Base-by-base conservation (phyloP, 2,888 invertebrate species). In the Athrips mouffetella region DNA sequence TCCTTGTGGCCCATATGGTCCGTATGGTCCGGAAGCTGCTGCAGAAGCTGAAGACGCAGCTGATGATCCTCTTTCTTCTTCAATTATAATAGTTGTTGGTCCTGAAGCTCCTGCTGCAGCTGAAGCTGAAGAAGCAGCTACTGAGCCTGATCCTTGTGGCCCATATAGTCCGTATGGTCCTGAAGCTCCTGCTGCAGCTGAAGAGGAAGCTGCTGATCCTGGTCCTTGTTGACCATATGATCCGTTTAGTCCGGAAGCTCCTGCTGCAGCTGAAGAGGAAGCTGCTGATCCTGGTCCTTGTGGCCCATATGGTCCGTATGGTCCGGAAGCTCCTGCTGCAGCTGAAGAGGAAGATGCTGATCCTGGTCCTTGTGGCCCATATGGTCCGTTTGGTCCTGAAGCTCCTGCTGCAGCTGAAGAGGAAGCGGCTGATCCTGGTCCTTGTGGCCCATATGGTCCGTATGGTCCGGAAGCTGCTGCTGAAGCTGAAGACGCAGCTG, bases 71-170 rank as follows among this genome's bases (percentile, higher is more conserved):
- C 11, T 8, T 30, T 11, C 30, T n/a, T 8, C 3, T 30, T 8
- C n/a, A n/a, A n/a, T n/a, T n/a, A n/a, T n/a, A n/a, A n/a, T 7
- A 7, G 15, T 20, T 18, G 37, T 7, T 37, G 37, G 15, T 37
- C 37, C 37, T 37, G 11, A 20, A 18, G 15, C 23, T 41, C 41
- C 41, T 15, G 8, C 23, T 11, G 21, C 33, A 27, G 25, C 41
- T n/a, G 41, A 13, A 27, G 25, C 41, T n/a, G 41, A 13, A 33
- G 51, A 49, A 21, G 33, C 30, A 16, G 56, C 51, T 1, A 46
- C 30, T 40, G 40, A 2, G n/a, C n/a, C 25, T n/a, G n/a, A n/a
- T n/a, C n/a, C n/a, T n/a, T 3, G 31, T 6, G 6, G 11, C 13
- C 13, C 31, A 5, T 11, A 31, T 31, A 8, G 10, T 31, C 31